Base-by-base conservation (phyloP, 2,888 invertebrate species). In the Abscondita cerata region DNA sequence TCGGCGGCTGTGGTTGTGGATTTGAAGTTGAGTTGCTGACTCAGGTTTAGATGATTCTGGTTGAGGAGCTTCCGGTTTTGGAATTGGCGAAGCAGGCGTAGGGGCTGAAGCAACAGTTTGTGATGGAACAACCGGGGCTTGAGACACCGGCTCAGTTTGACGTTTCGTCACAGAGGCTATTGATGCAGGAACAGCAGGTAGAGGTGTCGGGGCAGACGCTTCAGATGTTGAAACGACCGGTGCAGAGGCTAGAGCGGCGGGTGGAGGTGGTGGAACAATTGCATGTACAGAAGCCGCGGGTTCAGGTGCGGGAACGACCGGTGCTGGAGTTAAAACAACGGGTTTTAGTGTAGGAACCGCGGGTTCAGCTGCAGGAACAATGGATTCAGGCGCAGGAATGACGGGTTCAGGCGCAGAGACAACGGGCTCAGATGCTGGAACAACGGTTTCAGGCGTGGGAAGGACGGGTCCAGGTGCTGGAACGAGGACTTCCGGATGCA, bases 41-140 rank as follows among this genome's bases (percentile, higher is more conserved):
- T 58, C 59, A n/a, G 48, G 33, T 12, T 55, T 54, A 18, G 34
- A 25, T 38, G 53, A 8, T 19, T 5, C 15, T 34, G 6, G 36
- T 13, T 16, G 6, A n/a, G 46, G 18, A 34, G 33, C 1, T 12
- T 15, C 40, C 41, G 53, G 48, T 33, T 38, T 52, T 36, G 62
- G 63, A 19, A 62, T 59, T 11, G 34, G 25, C 25, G 6, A 2
- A 6, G 25, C 25, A 2, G 25, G 25, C 6, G 2, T 25, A 6
- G 25, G 2, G 2, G 25, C 25, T 25, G 25, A 25, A 25, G 25
- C 25, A 25, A 25, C 25, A 25, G n/a, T n/a, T n/a, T n/a, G n/a
- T n/a, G n/a, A n/a, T n/a, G n/a, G n/a, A n/a, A n/a, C n/a, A n/a
- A n/a, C n/a, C n/a, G n/a, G n/a, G n/a, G n/a, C n/a, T n/a, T n/a